Conservation (phyloP, 1,140 invertebrate species). For the Pantala flavescens region DNA sequence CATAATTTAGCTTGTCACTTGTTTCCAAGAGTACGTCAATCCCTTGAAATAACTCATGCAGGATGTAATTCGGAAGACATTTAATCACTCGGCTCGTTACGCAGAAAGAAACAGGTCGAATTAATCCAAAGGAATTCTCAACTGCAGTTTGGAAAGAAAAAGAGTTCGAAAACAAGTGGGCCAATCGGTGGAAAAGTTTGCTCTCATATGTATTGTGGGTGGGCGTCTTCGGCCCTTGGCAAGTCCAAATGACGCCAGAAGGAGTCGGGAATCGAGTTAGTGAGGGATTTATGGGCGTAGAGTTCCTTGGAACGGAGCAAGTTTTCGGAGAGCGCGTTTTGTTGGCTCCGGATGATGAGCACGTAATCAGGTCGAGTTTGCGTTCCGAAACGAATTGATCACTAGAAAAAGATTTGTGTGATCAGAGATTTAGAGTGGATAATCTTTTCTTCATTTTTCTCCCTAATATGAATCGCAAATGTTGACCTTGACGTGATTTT, state of each 20-base stretch:
- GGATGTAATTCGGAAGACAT: no score
- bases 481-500: no score
- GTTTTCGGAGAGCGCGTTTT: neutral
- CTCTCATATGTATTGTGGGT: neutral
- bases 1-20: no score
- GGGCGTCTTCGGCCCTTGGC: neutral
- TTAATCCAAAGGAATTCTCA: no score
- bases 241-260: conserved; percentile 3
- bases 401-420: conserved; percentile 1
- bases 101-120: no score
- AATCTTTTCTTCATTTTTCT: neutral
- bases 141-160: no score
- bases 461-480: neutral
- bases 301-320: neutral
- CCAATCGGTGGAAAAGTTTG: no score
- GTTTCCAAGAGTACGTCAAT: no score
- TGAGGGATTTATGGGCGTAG: neutral
- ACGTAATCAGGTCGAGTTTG: conserved; percentile 8
- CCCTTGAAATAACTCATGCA: no score
- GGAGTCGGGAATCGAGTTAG: conserved; percentile 7
- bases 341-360: neutral
- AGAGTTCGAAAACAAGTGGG: no score
- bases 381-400: conserved; percentile 1
- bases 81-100: no score
- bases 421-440: conserved; percentile 8